phyloP scores from a whole-genome alignment of 2,113 vertebrate species.

The Piprites chloris region DNA sequence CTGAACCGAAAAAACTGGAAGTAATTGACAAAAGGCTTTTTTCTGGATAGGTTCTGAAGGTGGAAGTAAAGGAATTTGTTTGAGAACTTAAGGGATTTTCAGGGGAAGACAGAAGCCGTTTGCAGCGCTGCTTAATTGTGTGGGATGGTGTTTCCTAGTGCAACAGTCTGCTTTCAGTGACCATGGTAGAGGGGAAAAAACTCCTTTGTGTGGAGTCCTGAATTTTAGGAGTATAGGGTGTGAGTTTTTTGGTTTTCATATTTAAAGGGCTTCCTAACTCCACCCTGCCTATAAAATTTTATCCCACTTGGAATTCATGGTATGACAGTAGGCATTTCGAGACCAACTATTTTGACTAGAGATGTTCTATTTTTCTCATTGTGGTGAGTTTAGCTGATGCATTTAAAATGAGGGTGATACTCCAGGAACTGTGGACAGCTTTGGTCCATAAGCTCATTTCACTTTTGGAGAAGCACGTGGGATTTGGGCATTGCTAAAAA shows the following conservation, averaged over 20 bases:
- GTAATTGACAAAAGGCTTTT: constrained; percentile 2
- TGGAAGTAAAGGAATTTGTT: background rate
- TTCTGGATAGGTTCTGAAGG: background rate
- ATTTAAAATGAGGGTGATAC: background rate
- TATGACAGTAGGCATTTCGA: background rate
- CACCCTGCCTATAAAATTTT: background rate
- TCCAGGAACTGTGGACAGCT: background rate
- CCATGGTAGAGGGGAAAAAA: background rate
- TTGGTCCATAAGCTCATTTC: background rate
- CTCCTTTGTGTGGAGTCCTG: background rate
- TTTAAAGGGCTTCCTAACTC: background rate
- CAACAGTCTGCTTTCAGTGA: background rate
- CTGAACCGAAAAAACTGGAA: background rate
- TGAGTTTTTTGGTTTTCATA: background rate
- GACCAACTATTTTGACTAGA: background rate
- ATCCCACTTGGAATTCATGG: background rate
- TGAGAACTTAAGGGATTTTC: background rate
- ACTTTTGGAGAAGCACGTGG: background rate
- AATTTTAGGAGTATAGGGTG: background rate
- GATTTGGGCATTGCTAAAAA: background rate
- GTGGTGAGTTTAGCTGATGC: background rate
- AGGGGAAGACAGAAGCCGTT: background rate
- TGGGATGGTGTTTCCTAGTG: background rate
- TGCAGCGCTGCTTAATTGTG: background rate
- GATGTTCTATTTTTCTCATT: background rate